Conservation (phyloP, 2,797 vertebrate species). For the Macropus fuliginosus region DNA sequence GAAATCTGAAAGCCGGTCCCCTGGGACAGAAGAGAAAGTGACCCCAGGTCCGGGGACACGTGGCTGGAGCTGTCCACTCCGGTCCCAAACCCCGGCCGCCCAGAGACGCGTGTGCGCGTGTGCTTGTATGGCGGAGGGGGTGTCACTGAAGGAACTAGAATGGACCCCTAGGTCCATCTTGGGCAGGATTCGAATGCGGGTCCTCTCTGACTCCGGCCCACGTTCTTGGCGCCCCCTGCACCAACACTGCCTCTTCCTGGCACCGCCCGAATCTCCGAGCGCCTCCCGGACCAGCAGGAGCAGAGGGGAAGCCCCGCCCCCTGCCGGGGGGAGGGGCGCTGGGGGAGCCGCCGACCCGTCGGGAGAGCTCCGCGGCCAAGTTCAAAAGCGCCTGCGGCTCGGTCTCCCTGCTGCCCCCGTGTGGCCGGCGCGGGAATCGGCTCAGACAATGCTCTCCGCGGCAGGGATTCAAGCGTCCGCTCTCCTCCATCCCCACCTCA, state of each 20-base stretch:
- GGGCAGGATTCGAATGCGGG: background rate
- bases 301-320: background rate
- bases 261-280: background rate
- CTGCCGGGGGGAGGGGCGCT: background rate
- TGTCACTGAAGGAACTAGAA: background rate
- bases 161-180: background rate
- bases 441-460: background rate
- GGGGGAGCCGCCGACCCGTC: fast-evolving
- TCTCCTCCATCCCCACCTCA: background rate
- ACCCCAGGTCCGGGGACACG: background rate
- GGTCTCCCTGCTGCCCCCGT: background rate
- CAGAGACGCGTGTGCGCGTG: background rate
- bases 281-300: background rate
- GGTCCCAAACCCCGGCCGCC: background rate
- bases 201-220: background rate
- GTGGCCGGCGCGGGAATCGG: background rate
- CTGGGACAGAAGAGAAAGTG: background rate
- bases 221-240: background rate
- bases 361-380: no score
- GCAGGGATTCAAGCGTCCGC: background rate
- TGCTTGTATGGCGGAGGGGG: background rate
- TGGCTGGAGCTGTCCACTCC: background rate
- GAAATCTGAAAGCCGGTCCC: no score
- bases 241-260: conserved; percentile 63
- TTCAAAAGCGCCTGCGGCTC: background rate